These are phyloP conservation scores for Propsilocerus akamusi DNA, from an alignment of 1,140 invertebrate genomes.

Conservation along the genomic window DNA sequence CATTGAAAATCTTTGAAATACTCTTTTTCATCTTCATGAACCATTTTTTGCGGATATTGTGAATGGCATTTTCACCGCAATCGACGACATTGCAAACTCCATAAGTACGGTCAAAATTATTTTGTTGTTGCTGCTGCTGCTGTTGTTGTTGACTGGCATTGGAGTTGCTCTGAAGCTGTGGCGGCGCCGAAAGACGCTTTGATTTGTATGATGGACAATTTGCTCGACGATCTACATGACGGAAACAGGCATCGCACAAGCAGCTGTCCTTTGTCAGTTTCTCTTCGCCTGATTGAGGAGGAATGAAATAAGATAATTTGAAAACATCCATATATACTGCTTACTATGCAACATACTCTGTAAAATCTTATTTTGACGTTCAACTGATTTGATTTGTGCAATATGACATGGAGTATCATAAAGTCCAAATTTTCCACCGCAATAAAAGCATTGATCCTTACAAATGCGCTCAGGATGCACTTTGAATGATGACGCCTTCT, in stretches of 20 bases:
- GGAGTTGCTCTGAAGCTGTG: slow-evolving; percentile 18
- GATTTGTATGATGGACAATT: slow-evolving; percentile 36
- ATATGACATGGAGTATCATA: slow-evolving; percentile 72
- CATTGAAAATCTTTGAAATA: slow-evolving; percentile 38
- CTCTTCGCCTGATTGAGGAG: slow-evolving; percentile 37
- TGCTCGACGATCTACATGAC: slow-evolving; percentile 62
- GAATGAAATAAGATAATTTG: background rate
- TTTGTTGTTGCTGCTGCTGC: slow-evolving; percentile 3
- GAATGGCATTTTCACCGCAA: slow-evolving; percentile 40
- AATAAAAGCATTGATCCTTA: slow-evolving; percentile 66
- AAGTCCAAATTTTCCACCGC: slow-evolving; percentile 65
- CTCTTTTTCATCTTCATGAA: slow-evolving; percentile 49
- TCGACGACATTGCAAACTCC: slow-evolving; percentile 35
- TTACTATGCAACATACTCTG: slow-evolving; percentile 25
- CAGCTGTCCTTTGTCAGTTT: slow-evolving; percentile 62
- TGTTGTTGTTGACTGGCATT: slow-evolving; percentile 12
- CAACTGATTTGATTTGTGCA: slow-evolving; percentile 60
- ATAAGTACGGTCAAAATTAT: slow-evolving; percentile 8
- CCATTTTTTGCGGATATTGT: slow-evolving; percentile 57
- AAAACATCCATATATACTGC: too few relatives aligned
- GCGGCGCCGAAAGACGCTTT: slow-evolving; percentile 24
- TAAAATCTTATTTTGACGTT: slow-evolving; percentile 56
- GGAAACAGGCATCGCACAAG: slow-evolving; percentile 66
- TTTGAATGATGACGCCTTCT: slow-evolving; percentile 68
- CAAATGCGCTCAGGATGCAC: slow-evolving; percentile 62